Evolutionary conservation across 1,140 invertebrate genomes (phyloP), one percentile per base, ranked within the genome.

Genomic region (Colletes latitarsis): DNA sequence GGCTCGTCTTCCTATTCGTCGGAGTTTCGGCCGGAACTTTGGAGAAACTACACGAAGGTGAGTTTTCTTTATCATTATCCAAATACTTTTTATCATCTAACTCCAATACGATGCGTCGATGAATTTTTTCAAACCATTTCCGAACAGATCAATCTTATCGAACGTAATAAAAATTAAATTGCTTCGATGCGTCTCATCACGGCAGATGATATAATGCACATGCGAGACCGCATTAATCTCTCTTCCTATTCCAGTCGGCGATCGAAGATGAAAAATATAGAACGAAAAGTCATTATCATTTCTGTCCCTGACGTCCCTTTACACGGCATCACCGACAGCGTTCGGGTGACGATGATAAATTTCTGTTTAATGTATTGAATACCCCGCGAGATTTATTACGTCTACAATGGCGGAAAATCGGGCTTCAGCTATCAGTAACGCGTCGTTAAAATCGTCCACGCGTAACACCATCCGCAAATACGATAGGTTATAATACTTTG

Each of bases 41-140:
- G 88, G 92, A 93, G 85, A 93, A 93, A 84, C 88, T 93, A 30
- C 92, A 93, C 83, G 92, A 93, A 93, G 92, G 92, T 92, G 77
- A 92, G 91, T 90, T 72, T 62, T 75, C 19, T 6, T 5, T 21
- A 14, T 41, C 17, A 30, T 46, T 39, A 41, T 6, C n/a, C 53
- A 14, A 52, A 30, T 69, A 17, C 8, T 8, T 49, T 15, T 39
- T 15, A n/a, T 17, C 39, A 12, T 67, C 63, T 9, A 19, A 15
- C 17, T 19, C 9, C 17, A 9, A 3, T 4, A 46, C 17, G 15
- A 0, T 17, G 0, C 64, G 8, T 1, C 8, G n/a, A 6, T 0
- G 8, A 8, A 58, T n/a, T 58, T 9, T 21, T 3, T n/a, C 55
- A 0, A 19, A 8, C 4, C 2, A 10, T 19, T 66, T n/a, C 9